Percentiles rank a stretch among this genome's conserved stretches.
Conservation (phyloP, 2,113 vertebrate genomes). For the Xiphophorus maculatus region DNA sequence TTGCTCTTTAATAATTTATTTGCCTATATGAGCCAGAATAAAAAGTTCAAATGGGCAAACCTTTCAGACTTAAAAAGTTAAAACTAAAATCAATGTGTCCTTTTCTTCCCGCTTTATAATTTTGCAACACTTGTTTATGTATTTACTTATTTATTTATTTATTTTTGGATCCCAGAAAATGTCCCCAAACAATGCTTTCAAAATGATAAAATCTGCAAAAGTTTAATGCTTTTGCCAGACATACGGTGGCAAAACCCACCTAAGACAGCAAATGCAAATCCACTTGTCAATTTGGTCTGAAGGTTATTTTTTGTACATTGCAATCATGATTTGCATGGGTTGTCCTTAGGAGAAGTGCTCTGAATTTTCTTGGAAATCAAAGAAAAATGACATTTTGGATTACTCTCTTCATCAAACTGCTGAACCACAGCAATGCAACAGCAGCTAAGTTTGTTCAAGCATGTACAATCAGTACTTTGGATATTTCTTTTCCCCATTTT, state of each 20-base stretch:
- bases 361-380: background rate
- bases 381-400: background rate
- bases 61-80: too few relatives aligned
- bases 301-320: background rate
- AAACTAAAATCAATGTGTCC: too few relatives aligned
- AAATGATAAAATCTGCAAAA: background rate
- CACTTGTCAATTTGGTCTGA: background rate
- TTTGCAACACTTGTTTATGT: background rate
- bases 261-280: background rate
- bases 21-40: too few relatives aligned
- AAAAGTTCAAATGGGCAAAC: too few relatives aligned
- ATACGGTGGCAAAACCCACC: background rate
- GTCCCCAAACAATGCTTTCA: background rate
- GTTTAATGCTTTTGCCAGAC: background rate
- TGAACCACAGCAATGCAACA: background rate
- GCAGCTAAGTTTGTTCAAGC: background rate
- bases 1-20: background rate
- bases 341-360: background rate
- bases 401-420: background rate
- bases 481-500: background rate
- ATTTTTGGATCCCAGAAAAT: background rate
- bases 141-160: background rate
- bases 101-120: background rate
- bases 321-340: background rate
- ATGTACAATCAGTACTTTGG: background rate